Conservation (phyloP, 1,140 invertebrate species). For the Drosophila kohkoa region DNA sequence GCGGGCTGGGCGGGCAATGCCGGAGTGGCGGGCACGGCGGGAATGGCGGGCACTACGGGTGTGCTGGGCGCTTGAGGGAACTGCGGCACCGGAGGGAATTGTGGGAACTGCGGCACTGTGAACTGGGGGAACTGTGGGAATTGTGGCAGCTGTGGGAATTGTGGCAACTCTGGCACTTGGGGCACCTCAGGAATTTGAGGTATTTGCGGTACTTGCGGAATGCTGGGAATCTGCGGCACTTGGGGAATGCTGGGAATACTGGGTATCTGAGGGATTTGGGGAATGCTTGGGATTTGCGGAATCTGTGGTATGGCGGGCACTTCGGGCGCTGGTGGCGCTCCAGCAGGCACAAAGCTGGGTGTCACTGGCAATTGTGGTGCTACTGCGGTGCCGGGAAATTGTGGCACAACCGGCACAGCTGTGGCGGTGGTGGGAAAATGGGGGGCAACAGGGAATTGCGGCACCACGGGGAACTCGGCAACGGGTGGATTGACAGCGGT, state of each 20-base stretch:
- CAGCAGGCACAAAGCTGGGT: conserved; percentile 29
- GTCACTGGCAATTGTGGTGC: conserved; percentile 37
- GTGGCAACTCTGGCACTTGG: conserved; percentile 27
- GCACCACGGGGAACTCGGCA: conserved; percentile 42
- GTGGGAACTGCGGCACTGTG: conserved; percentile 44
- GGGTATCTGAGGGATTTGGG: conserved; percentile 32
- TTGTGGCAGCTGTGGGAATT: conserved; percentile 37
- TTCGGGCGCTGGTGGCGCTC: conserved; percentile 39
- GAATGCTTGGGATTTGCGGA: conserved; percentile 2
- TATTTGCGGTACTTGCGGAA: conserved; percentile 24
- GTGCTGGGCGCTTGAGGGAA: conserved; percentile 19
- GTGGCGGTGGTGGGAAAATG: conserved; percentile 42
- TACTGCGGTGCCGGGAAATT: not conserved
- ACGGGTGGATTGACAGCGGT: conserved; percentile 35
- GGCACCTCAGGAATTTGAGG: conserved; percentile 43
- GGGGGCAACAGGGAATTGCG: conserved; percentile 41
- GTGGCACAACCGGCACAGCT: conserved; percentile 39
- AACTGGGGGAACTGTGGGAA: conserved; percentile 44
- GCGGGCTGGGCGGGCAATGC: conserved; percentile 16
- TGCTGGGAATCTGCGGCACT: conserved; percentile 30
- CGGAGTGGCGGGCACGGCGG: not conserved
- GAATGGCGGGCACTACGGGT: conserved; percentile 17
- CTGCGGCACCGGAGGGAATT: conserved; percentile 8
- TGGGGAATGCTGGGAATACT: conserved; percentile 8
- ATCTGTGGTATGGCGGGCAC: conserved; percentile 34